phyloP scores from a whole-genome alignment of 1,140 invertebrate genomes.

The Meloidogyne floridensis region DNA sequence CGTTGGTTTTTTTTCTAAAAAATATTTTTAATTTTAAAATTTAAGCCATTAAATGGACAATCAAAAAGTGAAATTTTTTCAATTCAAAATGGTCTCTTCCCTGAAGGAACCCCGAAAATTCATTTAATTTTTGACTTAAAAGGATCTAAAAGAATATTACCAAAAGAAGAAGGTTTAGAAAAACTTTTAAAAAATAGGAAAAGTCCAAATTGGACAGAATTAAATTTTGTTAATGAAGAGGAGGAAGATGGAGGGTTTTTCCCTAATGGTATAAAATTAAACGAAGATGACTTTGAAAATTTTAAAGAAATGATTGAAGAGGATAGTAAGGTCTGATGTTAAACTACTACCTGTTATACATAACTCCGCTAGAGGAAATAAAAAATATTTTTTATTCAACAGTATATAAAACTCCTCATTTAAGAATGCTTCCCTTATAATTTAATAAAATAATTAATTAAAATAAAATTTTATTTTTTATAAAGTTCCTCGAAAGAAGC shows the following conservation, averaged over 20 bases:
- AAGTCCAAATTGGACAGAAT: neutral
- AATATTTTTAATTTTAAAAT: neutral
- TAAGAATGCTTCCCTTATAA: too few relatives aligned
- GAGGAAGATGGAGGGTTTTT: neutral
- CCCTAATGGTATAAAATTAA: neutral
- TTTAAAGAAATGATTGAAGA: neutral
- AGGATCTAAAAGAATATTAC: neutral
- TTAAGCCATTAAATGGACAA: neutral
- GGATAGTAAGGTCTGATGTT: neutral
- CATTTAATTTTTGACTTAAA: constrained; percentile 5
- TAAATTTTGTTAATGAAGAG: neutral
- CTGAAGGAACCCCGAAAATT: neutral
- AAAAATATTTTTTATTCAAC: too few relatives aligned
- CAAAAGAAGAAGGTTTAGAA: neutral
- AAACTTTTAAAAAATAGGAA: neutral
- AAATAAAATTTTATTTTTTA: too few relatives aligned
- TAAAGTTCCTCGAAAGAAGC: neutral
- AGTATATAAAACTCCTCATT: too few relatives aligned
- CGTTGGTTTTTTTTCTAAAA: neutral
- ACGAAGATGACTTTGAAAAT: neutral
- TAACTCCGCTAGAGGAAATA: too few relatives aligned
- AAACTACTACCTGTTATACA: too few relatives aligned
- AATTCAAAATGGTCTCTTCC: constrained; percentile 9
- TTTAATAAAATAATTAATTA: too few relatives aligned
- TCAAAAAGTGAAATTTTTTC: neutral